These are phyloP conservation scores for Cephalopachus bancanus DNA, from an alignment of 2,797 vertebrate genomes.

Conservation along the genomic window DNA sequence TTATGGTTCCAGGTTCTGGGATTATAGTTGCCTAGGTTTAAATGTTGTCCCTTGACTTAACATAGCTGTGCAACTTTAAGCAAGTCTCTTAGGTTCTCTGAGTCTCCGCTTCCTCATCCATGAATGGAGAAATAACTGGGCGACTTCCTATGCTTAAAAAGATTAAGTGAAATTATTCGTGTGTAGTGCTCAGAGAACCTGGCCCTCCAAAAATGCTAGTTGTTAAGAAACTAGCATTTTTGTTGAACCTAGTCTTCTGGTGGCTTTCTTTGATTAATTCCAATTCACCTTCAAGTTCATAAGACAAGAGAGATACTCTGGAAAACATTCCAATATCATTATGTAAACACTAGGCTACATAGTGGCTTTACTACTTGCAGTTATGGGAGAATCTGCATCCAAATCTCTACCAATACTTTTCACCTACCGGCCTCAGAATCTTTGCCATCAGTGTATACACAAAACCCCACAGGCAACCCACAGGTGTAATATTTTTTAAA, in stretches of 20 bases:
- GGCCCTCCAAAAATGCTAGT: slow-evolving; percentile 51
- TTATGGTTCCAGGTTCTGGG: neutral
- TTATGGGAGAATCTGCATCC: neutral
- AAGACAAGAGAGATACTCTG: neutral
- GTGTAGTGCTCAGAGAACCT: neutral
- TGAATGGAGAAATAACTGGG: slow-evolving; percentile 14
- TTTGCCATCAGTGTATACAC: neutral
- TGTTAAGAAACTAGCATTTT: slow-evolving; percentile 52
- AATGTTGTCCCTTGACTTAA: slow-evolving; percentile 7
- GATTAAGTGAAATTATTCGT: neutral
- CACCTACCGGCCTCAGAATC: neutral
- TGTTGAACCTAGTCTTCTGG: slow-evolving; percentile 36
- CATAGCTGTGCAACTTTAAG: neutral
- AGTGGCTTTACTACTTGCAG: neutral
- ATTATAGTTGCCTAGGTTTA: slow-evolving; percentile 12
- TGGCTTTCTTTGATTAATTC: slow-evolving; percentile 44
- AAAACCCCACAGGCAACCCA: neutral
- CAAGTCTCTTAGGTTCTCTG: neutral
- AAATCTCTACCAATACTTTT: slow-evolving; percentile 35
- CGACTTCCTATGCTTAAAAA: neutral
- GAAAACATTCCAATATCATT: slow-evolving; percentile 54
- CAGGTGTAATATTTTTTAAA: neutral
- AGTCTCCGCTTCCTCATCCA: neutral
- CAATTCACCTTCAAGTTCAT: neutral
- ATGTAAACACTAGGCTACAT: neutral